phyloP scores from a whole-genome alignment of 2,888 invertebrate species.

The Adelognathus sp. region DNA sequence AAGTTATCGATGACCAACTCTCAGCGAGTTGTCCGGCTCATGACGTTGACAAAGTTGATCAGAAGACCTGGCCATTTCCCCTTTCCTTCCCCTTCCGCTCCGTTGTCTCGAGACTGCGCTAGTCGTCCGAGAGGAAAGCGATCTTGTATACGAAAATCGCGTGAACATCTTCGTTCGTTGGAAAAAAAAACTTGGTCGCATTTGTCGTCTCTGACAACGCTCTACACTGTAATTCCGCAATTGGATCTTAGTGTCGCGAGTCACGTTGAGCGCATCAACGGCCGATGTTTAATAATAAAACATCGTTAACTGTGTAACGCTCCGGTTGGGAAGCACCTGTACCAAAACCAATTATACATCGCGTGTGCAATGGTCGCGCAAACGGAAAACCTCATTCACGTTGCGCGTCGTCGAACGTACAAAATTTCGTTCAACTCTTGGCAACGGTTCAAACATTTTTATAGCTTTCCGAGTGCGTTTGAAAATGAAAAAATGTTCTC shows the following conservation, averaged over 20 bases:
- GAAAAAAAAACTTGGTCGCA: background rate
- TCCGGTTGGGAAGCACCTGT: slow-evolving; percentile 32
- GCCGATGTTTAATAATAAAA: slow-evolving; percentile 46
- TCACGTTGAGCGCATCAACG: background rate
- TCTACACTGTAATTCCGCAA: background rate
- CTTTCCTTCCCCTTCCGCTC: background rate
- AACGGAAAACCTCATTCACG: slow-evolving; percentile 6
- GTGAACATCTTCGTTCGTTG: too few species aligned
- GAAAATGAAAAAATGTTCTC: background rate
- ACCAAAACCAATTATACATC: slow-evolving; percentile 53
- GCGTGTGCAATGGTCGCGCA: slow-evolving; percentile 14
- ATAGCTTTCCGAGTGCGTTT: too few species aligned
- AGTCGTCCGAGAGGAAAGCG: too few species aligned
- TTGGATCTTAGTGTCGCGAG: slow-evolving; percentile 4
- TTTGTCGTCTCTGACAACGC: background rate
- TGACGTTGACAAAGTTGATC: slow-evolving; percentile 46
- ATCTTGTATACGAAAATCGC: background rate
- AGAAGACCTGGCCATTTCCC: background rate
- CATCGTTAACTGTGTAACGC: slow-evolving; percentile 24
- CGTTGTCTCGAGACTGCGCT: background rate
- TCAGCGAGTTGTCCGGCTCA: background rate
- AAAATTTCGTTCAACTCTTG: slow-evolving; percentile 28
- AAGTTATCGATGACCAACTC: slow-evolving; percentile 38
- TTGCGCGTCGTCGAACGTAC: background rate
- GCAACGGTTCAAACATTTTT: slow-evolving; percentile 20